Percentiles rank a stretch among this genome's conserved stretches.
phyloP scores from a whole-genome alignment of 2,888 invertebrate species.

The Drosophila rellima region DNA sequence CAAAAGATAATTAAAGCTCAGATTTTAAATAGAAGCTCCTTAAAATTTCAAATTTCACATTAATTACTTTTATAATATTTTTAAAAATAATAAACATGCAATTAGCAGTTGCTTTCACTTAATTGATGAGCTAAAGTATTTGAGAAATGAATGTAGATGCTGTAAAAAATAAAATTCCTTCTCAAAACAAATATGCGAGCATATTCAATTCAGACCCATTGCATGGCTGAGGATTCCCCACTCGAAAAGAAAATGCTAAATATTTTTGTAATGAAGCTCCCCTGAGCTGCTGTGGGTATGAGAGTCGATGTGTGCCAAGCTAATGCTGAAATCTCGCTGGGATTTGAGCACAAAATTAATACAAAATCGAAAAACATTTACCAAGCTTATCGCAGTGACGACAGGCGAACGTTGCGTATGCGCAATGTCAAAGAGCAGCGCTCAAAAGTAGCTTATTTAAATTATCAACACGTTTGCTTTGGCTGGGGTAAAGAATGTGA shows the following conservation, averaged over 20 bases:
- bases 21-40: no score
- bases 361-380: conserved; percentile 79
- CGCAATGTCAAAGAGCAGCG: conserved; percentile 64
- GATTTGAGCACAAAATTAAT: conserved; percentile 76
- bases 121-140: conserved; percentile 6
- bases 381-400: conserved; percentile 70
- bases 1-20: no score
- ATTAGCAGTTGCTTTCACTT: neutral
- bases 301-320: conserved; percentile 4
- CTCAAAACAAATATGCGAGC: neutral
- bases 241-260: conserved; percentile 35
- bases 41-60: no score
- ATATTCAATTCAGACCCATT: neutral
- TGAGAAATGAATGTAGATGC: conserved; percentile 14
- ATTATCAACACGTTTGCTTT: conserved; percentile 78
- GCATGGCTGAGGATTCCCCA: conserved; percentile 7
- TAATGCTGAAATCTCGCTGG: conserved; percentile 62
- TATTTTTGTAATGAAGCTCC: conserved; percentile 70
- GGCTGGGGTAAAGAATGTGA: conserved; percentile 3
- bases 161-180: conserved; percentile 4
- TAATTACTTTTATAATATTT: neutral
- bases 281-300: neutral
- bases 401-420: conserved; percentile 76
- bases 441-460: conserved; percentile 81
- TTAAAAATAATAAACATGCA: neutral